Evolutionary conservation across 1,140 invertebrate species (phyloP).

Genomic region (Batillaria attramentaria): DNA sequence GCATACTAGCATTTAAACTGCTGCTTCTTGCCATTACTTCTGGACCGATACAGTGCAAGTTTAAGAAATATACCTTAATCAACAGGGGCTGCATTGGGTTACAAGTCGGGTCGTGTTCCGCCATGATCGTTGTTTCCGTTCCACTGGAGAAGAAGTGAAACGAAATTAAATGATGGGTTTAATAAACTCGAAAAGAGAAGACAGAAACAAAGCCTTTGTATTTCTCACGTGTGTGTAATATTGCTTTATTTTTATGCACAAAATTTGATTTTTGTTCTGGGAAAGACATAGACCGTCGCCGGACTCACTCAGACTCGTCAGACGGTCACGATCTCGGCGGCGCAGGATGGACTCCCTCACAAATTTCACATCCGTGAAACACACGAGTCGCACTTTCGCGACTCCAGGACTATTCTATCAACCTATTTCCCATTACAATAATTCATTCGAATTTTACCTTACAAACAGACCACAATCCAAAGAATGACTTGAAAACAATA

Average conservation of each 20-base stretch:
- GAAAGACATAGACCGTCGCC: neutral
- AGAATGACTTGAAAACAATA: neutral
- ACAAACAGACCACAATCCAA: neutral
- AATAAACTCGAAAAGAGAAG: neutral
- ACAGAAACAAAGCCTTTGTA: neutral
- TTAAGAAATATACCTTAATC: slow-evolving; percentile 36
- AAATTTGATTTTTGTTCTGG: neutral
- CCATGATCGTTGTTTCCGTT: slow-evolving; percentile 41
- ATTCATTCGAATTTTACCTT: neutral
- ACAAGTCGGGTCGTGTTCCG: slow-evolving; percentile 60
- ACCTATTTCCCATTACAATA: neutral
- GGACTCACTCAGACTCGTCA: neutral
- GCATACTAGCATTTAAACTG: too few relatives aligned
- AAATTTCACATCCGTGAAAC: too few relatives aligned
- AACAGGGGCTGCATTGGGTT: slow-evolving; percentile 63
- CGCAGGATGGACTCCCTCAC: too few relatives aligned
- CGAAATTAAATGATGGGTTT: slow-evolving; percentile 7
- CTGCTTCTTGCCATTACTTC: too few relatives aligned
- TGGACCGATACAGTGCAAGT: too few relatives aligned
- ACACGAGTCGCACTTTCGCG: neutral
- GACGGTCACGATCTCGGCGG: too few relatives aligned
- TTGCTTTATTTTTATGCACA: neutral
- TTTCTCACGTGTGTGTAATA: neutral
- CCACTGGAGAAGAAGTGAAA: neutral
- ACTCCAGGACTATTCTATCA: neutral